Conservation (phyloP, 2,797 vertebrate species). For the Mus minutoides region DNA sequence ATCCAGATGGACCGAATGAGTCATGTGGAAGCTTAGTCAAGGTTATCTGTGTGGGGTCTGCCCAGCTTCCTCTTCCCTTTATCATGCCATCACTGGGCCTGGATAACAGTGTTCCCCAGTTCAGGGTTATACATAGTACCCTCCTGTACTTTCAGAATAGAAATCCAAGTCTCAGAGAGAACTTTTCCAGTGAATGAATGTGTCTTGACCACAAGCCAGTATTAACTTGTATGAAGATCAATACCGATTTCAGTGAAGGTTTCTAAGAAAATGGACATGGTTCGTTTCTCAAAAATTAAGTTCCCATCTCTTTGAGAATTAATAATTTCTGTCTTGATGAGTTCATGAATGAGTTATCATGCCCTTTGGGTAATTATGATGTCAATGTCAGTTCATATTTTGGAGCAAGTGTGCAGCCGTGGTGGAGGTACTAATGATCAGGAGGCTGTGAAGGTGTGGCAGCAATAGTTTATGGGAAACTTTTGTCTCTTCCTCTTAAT, state of each 20-base stretch:
- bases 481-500: not conserved
- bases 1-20: not conserved
- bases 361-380: not conserved
- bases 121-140: not conserved
- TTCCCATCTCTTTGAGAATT: not conserved
- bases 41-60: not conserved
- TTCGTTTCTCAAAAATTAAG: not conserved
- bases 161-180: not conserved
- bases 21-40: not conserved
- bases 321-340: not conserved
- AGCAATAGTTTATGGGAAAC: not conserved
- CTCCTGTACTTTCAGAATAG: not conserved
- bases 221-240: not conserved
- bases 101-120: not conserved
- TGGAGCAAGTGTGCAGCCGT: not conserved
- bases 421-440: no score
- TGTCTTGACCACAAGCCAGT: not conserved
- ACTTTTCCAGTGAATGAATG: not conserved
- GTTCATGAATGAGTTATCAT: not conserved
- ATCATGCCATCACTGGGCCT: not conserved
- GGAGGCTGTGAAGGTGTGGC: rapidly evolving
- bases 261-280: not conserved
- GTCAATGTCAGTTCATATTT: not conserved
- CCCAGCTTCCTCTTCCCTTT: not conserved
- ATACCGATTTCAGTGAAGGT: not conserved